These are phyloP conservation scores for Acromyrmex heyeri DNA, from an alignment of 1,140 invertebrate genomes.

Conservation along the genomic window DNA sequence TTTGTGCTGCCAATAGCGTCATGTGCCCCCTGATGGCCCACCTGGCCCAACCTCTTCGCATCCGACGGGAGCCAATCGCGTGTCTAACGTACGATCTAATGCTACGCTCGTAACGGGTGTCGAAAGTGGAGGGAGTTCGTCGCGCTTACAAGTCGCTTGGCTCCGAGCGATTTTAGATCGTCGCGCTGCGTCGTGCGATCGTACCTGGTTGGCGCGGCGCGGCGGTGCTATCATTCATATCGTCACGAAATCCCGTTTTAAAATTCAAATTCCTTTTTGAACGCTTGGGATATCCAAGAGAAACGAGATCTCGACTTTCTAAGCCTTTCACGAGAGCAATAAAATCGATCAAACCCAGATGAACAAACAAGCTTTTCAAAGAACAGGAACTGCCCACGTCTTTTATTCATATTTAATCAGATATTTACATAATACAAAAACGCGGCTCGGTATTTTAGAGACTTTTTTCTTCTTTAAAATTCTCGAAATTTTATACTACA, in stretches of 20 bases:
- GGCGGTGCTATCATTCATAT: not conserved
- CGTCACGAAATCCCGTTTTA: not conserved
- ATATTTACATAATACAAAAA: not conserved
- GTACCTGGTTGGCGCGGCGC: not conserved
- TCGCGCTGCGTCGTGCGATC: slow-evolving; percentile 29
- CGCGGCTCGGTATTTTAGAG: not conserved
- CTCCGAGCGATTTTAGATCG: slow-evolving; percentile 35
- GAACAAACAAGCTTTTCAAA: not conserved
- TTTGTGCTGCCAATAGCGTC: slow-evolving; percentile 78
- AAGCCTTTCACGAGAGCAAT: not conserved
- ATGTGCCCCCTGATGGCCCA: slow-evolving; percentile 79
- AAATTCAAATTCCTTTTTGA: slow-evolving; percentile 8
- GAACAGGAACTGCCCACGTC: not conserved
- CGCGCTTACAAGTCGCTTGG: slow-evolving; percentile 8
- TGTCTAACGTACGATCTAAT: slow-evolving; percentile 85
- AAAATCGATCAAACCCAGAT: not conserved
- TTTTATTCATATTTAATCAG: not conserved
- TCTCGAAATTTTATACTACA: not conserved
- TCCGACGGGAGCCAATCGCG: slow-evolving; percentile 82
- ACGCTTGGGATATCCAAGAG: not conserved
- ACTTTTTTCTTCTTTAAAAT: not conserved
- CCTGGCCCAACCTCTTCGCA: slow-evolving; percentile 83
- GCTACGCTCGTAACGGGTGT: slow-evolving; percentile 74
- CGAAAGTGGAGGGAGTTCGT: slow-evolving; percentile 72
- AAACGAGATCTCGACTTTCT: slow-evolving; percentile 12